Evolutionary conservation across 2,888 invertebrate genomes (phyloP).

Genomic region (Operophtera brumata): DNA sequence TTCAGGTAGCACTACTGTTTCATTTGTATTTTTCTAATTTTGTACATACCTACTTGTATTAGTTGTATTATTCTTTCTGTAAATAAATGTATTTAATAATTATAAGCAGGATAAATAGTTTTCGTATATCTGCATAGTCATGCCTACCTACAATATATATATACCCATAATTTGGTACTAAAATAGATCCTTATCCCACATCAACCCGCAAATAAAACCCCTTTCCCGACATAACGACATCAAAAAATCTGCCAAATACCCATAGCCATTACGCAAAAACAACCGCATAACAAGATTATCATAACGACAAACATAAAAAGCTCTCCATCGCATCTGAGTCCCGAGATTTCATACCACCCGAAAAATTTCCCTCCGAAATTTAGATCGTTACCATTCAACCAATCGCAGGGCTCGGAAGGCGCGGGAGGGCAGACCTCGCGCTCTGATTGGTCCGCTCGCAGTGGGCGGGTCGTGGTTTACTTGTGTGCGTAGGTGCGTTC

Average conservation of each 20-base stretch:
- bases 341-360: constrained; percentile 69
- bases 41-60: too few relatives aligned
- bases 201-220: constrained; percentile 23
- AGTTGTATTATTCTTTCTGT: too few relatives aligned
- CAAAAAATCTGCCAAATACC: constrained; percentile 36
- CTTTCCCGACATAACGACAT: constrained; percentile 20
- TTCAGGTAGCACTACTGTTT: too few relatives aligned
- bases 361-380: constrained; percentile 71
- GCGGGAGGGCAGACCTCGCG: constrained; percentile 58
- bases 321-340: constrained; percentile 35
- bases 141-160: too few relatives aligned
- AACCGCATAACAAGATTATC: constrained; percentile 72
- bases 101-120: too few relatives aligned
- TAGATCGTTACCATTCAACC: constrained; percentile 66
- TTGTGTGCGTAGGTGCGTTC: constrained; percentile 60
- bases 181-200: background rate
- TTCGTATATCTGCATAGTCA: too few relatives aligned
- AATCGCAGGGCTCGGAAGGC: constrained; percentile 54
- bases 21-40: too few relatives aligned
- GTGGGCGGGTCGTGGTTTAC: constrained; percentile 56
- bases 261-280: constrained; percentile 70
- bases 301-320: constrained; percentile 50
- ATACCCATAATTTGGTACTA: too few relatives aligned
- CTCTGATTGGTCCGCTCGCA: constrained; percentile 58
- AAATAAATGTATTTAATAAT: too few relatives aligned